These are phyloP conservation scores for Margarornis squamiger DNA, from an alignment of 2,797 vertebrate species.

Conservation along the genomic window DNA sequence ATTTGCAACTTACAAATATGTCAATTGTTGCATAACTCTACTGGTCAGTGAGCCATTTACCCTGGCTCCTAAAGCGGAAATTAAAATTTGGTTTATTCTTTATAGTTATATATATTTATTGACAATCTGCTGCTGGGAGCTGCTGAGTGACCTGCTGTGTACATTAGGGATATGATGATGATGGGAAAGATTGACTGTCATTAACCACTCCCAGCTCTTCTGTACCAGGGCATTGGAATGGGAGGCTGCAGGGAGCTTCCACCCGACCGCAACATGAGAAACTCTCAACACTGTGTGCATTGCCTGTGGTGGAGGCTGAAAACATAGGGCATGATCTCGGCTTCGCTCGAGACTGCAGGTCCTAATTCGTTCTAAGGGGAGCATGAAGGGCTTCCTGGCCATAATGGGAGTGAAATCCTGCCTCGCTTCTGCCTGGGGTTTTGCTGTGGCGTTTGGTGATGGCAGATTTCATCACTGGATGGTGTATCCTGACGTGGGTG, in stretches of 20 bases:
- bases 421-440: neutral
- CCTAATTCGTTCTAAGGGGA: neutral
- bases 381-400: neutral
- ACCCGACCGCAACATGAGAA: fast-evolving
- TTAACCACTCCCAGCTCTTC: neutral
- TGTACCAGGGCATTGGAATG: neutral
- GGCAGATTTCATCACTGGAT: neutral
- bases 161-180: neutral
- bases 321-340: neutral
- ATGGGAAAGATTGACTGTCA: neutral
- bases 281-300: fast-evolving
- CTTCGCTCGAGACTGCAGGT: fast-evolving
- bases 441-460: fast-evolving
- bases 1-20: conserved; percentile 1
- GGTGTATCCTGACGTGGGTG: neutral
- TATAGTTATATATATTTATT: neutral
- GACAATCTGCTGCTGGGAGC: neutral
- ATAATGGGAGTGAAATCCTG: neutral
- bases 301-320: neutral
- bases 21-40: neutral
- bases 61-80: neutral
- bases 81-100: neutral
- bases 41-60: neutral
- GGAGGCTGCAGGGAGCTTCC: neutral
- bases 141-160: neutral